A percentile compares a stretch with the other conserved stretches of the same genome.
Conservation (phyloP, 2,113 vertebrate species). For the Tachuris rubrigastra region DNA sequence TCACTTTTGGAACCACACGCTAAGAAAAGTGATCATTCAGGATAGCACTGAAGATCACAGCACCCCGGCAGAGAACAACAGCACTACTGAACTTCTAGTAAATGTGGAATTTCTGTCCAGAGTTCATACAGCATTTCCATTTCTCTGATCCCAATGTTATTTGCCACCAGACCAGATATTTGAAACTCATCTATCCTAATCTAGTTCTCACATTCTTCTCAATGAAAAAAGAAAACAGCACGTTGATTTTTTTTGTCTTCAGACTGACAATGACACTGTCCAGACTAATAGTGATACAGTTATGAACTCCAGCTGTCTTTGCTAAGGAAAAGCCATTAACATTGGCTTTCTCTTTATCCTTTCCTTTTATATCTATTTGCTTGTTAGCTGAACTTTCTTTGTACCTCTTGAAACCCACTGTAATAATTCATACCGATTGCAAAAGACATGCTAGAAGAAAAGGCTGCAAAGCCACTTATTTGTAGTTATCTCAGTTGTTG, state of each 20-base stretch:
- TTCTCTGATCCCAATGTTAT: constrained; percentile 8
- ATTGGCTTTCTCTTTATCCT: constrained; percentile 50
- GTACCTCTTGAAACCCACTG: constrained; percentile 39
- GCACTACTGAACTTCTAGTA: not conserved
- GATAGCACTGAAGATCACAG: not conserved
- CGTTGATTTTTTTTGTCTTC: constrained; percentile 18
- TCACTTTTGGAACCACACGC: not conserved
- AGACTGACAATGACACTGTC: constrained; percentile 44
- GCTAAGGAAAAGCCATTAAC: constrained; percentile 57
- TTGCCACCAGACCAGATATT: constrained; percentile 35
- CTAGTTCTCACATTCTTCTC: constrained; percentile 36
- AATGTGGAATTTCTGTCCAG: constrained; percentile 16
- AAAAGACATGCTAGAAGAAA: constrained; percentile 50
- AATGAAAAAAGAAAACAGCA: constrained; percentile 38
- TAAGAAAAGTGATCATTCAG: not conserved
- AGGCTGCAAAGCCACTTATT: constrained; percentile 61
- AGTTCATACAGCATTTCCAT: not conserved
- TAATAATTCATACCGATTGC: constrained; percentile 54
- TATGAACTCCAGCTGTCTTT: constrained; percentile 66
- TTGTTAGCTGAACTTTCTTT: constrained; percentile 65
- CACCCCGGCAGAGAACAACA: not conserved
- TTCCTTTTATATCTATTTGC: constrained; percentile 49
- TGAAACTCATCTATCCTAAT: constrained; percentile 51
- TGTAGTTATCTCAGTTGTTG: constrained; percentile 58
- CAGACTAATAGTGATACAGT: constrained; percentile 46